Base-by-base conservation (phyloP, 2,113 vertebrate species). In the Cyanoramphus novaezelandiae region DNA sequence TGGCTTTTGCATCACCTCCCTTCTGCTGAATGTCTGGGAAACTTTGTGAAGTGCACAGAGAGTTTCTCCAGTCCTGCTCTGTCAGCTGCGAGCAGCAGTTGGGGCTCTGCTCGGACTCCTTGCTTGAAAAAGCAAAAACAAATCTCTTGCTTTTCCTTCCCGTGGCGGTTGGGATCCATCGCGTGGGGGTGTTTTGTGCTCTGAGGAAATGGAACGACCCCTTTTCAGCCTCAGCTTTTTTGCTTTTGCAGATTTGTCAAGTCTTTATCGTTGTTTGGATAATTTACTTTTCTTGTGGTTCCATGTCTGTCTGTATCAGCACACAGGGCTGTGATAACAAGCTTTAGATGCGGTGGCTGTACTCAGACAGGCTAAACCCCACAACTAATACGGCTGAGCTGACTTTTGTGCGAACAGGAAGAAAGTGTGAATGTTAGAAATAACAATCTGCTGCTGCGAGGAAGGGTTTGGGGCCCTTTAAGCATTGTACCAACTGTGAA, bases 401-500 rank as follows among this genome's bases (percentile, higher is more conserved):
- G 79, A 92, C 93, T 90, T 97, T 92, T 97, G 91, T 97, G 82
- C 39, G 76, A 63, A 71, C 97, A 97, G 97, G 97, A 97, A 97
- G 96, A 89, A 71, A 79, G 76, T 20, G 17, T 27, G 62, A 75
- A 75, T 52, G 85, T 70, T 80, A 96, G 90, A 71, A 92, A 97
- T 72, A 98, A 97, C 95, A 96, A 93, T 68, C 90, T 79, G 60
- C 15, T 77, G 74, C 83, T 35, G 17, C 0, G 7, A 65, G 94
- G 89, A 57, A 70, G 67, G 24, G 75, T 19, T 84, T 52, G 69
- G 81, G 81, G 59, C 79, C 91, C 84, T 91, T 90, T 86, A 69
- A 90, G 62, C 67, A 0, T 94, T 93, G 53, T 70, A 50, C 25
- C 77, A 70, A 28, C 92, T 69, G 27, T 63, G 89, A 71, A 64